Conservation (phyloP, 2,888 invertebrate species). For the Maniola hyperantus region DNA sequence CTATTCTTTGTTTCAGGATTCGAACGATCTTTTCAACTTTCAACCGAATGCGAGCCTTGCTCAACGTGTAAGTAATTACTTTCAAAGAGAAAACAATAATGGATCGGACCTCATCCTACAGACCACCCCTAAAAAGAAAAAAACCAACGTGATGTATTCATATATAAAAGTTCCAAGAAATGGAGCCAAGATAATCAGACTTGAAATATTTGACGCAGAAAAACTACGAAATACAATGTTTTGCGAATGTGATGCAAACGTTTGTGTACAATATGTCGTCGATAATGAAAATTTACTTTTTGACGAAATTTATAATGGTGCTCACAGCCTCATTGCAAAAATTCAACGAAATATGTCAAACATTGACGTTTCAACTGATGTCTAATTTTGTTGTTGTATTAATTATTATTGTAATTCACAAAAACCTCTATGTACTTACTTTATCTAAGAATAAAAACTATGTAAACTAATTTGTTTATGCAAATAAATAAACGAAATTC, state of each 20-base stretch:
- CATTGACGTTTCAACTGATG: not conserved
- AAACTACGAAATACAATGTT: conserved; percentile 4
- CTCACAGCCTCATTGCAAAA: not conserved
- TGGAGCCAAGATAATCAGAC: not conserved
- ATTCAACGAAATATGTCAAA: not conserved
- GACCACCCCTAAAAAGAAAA: not conserved
- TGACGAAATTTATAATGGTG: not conserved
- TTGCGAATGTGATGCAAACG: not conserved
- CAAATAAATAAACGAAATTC: not conserved
- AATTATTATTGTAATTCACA: not conserved
- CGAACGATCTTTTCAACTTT: not conserved
- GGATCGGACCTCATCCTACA: not conserved
- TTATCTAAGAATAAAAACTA: too few species aligned
- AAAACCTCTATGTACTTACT: too few species aligned
- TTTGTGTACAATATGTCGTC: not conserved
- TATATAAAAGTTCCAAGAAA: not conserved
- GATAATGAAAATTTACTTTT: not conserved
- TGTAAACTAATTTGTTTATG: too few species aligned
- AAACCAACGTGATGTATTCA: not conserved
- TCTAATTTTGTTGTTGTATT: not conserved
- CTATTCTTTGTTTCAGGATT: not conserved
- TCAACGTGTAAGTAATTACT: conserved; percentile 1
- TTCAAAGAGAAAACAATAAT: conserved; percentile 1
- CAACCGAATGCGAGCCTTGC: not conserved
- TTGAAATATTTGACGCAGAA: not conserved